Evolutionary conservation across 30 jellyfish, hydroid and myxozoan species (phyloP).

Genomic region (Aurelia sp.): DNA sequence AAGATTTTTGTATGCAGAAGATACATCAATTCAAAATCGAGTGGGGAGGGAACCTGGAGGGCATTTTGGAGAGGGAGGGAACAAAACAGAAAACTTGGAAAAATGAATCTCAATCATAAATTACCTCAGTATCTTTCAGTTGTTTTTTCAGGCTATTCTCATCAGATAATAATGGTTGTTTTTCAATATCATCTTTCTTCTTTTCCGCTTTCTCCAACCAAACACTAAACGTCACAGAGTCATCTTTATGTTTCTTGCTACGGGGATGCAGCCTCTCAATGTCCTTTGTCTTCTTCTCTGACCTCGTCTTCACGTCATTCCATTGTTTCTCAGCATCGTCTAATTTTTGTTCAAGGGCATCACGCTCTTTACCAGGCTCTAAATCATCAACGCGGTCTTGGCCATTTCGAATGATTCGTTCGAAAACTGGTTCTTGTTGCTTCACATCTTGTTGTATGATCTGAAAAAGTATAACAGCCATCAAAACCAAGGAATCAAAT

Average conservation of each 20-base stretch:
- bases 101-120: too few relatives aligned
- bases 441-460: conserved; percentile 78
- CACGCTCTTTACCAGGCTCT: conserved; percentile 86
- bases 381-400: conserved; percentile 57
- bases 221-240: conserved; percentile 68
- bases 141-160: conserved; percentile 63
- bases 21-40: too few relatives aligned
- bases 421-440: conserved; percentile 89
- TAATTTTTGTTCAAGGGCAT: conserved; percentile 59
- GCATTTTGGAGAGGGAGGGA: too few relatives aligned
- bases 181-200: conserved; percentile 66
- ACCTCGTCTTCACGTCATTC: conserved; percentile 58
- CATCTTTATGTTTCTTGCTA: conserved; percentile 63
- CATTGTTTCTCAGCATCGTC: conserved; percentile 68
- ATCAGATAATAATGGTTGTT: conserved; percentile 20
- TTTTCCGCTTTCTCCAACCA: conserved; percentile 85
- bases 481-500: too few relatives aligned
- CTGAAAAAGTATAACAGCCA: conserved; percentile 23
- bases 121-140: conserved; percentile 76
- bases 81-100: too few relatives aligned
- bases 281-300: conserved; percentile 65
- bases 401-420: conserved; percentile 83
- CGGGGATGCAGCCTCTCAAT: conserved; percentile 72
- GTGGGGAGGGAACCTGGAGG: too few relatives aligned
- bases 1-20: too few relatives aligned